These are phyloP conservation scores for Trichosurus vulpecula DNA, from an alignment of 2,797 vertebrate species.

Conservation along the genomic window DNA sequence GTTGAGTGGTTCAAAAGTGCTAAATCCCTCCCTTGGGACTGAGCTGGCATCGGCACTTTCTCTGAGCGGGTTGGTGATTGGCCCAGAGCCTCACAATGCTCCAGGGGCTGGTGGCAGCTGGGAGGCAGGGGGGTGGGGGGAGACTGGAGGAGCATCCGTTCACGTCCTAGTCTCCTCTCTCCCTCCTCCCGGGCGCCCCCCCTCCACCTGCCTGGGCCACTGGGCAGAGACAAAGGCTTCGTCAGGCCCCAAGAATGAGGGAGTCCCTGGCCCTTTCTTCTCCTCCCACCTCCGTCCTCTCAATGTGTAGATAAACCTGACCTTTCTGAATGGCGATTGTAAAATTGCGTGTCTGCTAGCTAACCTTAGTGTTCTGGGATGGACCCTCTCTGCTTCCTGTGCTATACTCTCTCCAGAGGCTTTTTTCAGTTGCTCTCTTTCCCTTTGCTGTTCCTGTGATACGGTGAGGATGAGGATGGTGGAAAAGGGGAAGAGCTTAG, in stretches of 20 bases:
- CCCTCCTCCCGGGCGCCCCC: not conserved
- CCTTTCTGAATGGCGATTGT: not conserved
- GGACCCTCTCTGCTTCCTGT: not conserved
- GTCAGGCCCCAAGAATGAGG: slow-evolving; percentile 21
- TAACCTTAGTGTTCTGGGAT: not conserved
- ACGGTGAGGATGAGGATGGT: slow-evolving; percentile 73
- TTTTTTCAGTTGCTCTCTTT: not conserved
- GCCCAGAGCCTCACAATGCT: slow-evolving; percentile 27
- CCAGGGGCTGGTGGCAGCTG: slow-evolving; percentile 60
- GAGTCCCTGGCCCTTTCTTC: slow-evolving; percentile 26
- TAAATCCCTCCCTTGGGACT: slow-evolving; percentile 75
- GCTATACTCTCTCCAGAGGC: not conserved
- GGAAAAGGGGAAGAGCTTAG: not conserved
- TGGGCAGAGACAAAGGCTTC: slow-evolving; percentile 75
- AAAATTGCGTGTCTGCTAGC: not conserved
- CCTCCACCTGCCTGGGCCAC: slow-evolving; percentile 46
- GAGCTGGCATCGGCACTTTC: slow-evolving; percentile 60
- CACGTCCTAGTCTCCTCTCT: not conserved
- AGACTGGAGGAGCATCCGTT: slow-evolving; percentile 21
- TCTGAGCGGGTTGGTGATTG: slow-evolving; percentile 61
- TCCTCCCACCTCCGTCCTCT: not conserved
- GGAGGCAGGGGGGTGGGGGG: slow-evolving; percentile 7
- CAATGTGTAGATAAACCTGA: not conserved
- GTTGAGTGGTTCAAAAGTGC: slow-evolving; percentile 77
- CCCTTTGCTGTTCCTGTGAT: slow-evolving; percentile 73